phyloP scores from a whole-genome alignment of 2,888 invertebrate genomes.

The Hermaeophaga mercurialis region DNA sequence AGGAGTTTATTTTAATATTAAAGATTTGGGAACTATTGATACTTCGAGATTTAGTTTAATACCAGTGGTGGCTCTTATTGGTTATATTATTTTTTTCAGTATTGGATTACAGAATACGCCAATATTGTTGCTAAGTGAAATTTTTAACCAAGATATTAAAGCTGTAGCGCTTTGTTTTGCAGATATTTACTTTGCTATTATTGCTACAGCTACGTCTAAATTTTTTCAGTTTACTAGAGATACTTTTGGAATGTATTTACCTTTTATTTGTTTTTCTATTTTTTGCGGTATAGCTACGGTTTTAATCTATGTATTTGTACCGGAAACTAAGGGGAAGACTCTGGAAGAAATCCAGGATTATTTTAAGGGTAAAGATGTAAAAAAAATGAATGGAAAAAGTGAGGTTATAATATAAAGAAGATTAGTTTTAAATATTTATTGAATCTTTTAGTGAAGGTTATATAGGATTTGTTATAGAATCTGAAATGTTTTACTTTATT shows the following conservation, averaged over 20 bases:
- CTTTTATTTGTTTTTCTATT: conserved; percentile 68
- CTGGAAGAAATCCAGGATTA: conserved; percentile 71
- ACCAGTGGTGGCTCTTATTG: conserved; percentile 58
- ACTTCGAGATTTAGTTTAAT: conserved; percentile 53
- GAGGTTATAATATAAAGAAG: no score
- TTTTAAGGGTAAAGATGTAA: conserved; percentile 56
- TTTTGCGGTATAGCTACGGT: conserved; percentile 66
- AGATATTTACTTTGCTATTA: conserved; percentile 60
- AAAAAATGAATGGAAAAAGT: no score
- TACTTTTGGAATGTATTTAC: conserved; percentile 65
- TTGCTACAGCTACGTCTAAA: conserved; percentile 59
- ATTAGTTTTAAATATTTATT: no score
- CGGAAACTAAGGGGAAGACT: conserved; percentile 75
- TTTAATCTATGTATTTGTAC: conserved; percentile 67
- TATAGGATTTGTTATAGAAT: no score
- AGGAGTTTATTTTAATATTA: conserved; percentile 59
- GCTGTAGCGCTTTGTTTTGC: conserved; percentile 65
- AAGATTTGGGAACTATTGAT: conserved; percentile 52
- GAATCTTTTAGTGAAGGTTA: no score
- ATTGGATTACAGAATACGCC: conserved; percentile 63
- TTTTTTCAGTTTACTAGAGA: conserved; percentile 63
- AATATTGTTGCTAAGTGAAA: conserved; percentile 60
- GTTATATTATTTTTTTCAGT: conserved; percentile 60
- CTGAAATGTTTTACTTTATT: no score
- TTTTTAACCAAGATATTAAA: conserved; percentile 63